Conservation (phyloP, 2,113 vertebrate species). For the Silurus asotus region DNA sequence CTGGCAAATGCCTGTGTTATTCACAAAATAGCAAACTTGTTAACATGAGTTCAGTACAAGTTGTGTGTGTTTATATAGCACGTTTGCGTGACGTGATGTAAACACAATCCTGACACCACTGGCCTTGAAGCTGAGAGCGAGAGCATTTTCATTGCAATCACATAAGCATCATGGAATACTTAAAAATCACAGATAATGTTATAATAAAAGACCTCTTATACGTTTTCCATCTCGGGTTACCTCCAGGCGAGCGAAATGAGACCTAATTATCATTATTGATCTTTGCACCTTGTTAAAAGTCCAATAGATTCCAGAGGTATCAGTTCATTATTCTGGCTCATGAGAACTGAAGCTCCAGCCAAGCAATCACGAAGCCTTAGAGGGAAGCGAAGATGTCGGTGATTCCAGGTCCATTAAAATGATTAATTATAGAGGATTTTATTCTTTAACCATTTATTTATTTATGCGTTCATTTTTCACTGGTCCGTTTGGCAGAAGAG, state of each 20-base stretch:
- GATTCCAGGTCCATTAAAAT: constrained; percentile 58
- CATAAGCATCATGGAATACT: constrained; percentile 35
- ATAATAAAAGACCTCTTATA: constrained; percentile 47
- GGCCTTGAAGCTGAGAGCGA: neutral
- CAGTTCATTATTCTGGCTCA: constrained; percentile 52
- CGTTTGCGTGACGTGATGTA: neutral
- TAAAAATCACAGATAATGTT: constrained; percentile 53
- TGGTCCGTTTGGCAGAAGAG: constrained; percentile 46
- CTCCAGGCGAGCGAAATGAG: constrained; percentile 28
- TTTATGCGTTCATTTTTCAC: neutral
- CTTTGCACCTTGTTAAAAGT: constrained; percentile 55
- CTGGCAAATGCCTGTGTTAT: neutral
- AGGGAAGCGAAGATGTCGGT: constrained; percentile 45
- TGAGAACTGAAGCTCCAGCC: constrained; percentile 36
- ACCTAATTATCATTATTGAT: constrained; percentile 60
- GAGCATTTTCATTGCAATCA: neutral
- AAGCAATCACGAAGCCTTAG: constrained; percentile 52
- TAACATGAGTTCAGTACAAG: neutral
- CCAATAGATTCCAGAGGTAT: constrained; percentile 59
- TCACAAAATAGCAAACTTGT: neutral
- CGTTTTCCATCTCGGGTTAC: constrained; percentile 46
- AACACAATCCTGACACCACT: neutral
- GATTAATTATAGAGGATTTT: constrained; percentile 60
- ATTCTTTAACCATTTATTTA: constrained; percentile 46
- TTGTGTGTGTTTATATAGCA: neutral